Conservation (phyloP, 2,113 vertebrate species). For the Dinomys branickii region DNA sequence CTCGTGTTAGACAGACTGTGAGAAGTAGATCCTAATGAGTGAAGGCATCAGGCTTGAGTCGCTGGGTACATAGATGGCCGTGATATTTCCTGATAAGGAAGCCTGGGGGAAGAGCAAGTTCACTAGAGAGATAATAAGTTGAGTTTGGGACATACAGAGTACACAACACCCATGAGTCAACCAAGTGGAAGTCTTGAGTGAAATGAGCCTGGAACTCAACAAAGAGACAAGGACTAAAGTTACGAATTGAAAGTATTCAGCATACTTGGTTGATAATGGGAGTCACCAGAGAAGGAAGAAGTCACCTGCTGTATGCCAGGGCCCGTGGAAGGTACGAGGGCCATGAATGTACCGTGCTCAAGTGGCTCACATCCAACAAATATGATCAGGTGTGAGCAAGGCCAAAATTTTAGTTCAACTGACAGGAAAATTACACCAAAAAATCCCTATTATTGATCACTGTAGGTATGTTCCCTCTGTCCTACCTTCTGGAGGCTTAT, state of each 20-base stretch:
- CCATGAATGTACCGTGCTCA: not conserved
- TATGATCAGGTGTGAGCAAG: not conserved
- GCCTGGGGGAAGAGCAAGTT: not conserved
- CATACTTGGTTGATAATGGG: not conserved
- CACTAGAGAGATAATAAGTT: not conserved
- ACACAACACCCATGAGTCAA: not conserved
- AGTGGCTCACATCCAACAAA: not conserved
- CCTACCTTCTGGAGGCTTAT: not conserved
- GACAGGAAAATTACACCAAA: not conserved
- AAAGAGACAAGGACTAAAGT: not conserved
- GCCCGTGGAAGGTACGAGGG: not conserved
- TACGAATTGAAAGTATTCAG: not conserved
- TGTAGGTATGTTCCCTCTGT: not conserved
- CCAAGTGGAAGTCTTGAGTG: not conserved
- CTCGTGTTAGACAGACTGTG: not conserved
- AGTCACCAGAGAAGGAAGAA: not conserved
- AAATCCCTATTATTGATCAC: not conserved
- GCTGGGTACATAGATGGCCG: not conserved
- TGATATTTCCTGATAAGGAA: not conserved
- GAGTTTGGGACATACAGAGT: not conserved
- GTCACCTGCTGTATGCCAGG: not conserved
- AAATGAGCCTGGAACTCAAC: not conserved
- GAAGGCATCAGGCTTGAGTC: not conserved
- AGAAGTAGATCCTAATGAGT: not conserved
- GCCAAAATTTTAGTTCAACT: constrained; percentile 8